Evolutionary conservation across 2,888 invertebrate genomes (phyloP).

Genomic region (Phania funesta): DNA sequence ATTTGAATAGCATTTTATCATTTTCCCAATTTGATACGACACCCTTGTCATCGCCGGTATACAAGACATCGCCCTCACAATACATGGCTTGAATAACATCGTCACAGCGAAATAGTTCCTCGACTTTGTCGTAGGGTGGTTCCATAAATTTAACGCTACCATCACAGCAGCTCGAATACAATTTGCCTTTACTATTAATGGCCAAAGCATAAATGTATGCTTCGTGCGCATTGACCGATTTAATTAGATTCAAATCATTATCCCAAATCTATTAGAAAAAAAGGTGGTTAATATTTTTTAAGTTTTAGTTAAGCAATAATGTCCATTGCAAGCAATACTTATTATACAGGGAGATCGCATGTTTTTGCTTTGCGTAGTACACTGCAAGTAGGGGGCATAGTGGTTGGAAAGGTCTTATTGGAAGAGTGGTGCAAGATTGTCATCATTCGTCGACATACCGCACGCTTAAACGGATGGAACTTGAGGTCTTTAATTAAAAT

Average conservation of each 20-base stretch:
- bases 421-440: too few relatives aligned
- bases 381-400: too few relatives aligned
- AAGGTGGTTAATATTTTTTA: background rate
- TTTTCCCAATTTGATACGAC: conserved; percentile 79
- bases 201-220: conserved; percentile 78
- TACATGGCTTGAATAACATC: conserved; percentile 78
- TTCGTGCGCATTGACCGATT: conserved; percentile 76
- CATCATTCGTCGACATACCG: too few relatives aligned
- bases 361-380: too few relatives aligned
- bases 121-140: conserved; percentile 75
- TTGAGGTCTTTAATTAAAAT: too few relatives aligned
- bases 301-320: background rate
- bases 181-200: conserved; percentile 76
- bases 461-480: too few relatives aligned
- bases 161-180: conserved; percentile 79
- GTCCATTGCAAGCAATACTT: too few relatives aligned
- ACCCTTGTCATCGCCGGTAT: conserved; percentile 80
- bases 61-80: conserved; percentile 75
- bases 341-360: too few relatives aligned
- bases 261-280: conserved; percentile 77
- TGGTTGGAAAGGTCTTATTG: too few relatives aligned
- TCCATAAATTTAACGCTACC: conserved; percentile 77
- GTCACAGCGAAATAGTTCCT: conserved; percentile 76
- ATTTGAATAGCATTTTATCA: conserved; percentile 79
- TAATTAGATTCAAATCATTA: conserved; percentile 74